Conservation (phyloP, 2,888 invertebrate species). For the Sarcophaga carnaria region DNA sequence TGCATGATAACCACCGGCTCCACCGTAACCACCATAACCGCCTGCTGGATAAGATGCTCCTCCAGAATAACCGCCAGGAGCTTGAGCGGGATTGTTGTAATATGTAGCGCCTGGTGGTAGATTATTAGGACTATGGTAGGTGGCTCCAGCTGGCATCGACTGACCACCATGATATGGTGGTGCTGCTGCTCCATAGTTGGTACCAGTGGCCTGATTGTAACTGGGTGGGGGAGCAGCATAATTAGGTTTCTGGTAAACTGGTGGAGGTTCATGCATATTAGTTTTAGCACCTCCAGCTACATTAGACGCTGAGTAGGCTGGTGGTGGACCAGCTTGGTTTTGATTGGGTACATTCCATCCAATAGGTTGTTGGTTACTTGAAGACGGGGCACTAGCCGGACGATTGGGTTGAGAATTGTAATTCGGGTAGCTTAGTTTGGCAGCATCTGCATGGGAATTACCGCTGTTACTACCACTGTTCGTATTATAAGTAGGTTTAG, state of each 20-base stretch:
- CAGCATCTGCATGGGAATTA: conserved; percentile 79
- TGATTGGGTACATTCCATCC: conserved; percentile 81
- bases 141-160: conserved; percentile 74
- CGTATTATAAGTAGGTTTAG: conserved; percentile 76
- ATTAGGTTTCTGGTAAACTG: conserved; percentile 77
- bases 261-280: conserved; percentile 78
- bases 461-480: conserved; percentile 70
- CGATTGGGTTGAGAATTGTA: conserved; percentile 80
- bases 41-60: conserved; percentile 71
- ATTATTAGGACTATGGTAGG: conserved; percentile 75
- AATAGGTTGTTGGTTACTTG: conserved; percentile 71
- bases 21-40: conserved; percentile 67
- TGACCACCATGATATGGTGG: conserved; percentile 70
- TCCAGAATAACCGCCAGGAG: conserved; percentile 66
- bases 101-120: conserved; percentile 75
- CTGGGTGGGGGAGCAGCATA: conserved; percentile 76
- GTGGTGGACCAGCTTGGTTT: conserved; percentile 77
- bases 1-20: conserved; percentile 70
- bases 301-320: conserved; percentile 78
- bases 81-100: conserved; percentile 68
- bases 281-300: conserved; percentile 78
- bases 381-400: conserved; percentile 72
- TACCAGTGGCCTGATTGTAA: conserved; percentile 75
- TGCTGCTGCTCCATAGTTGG: conserved; percentile 73
- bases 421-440: conserved; percentile 79